Percentiles rank a stretch among this genome's conserved stretches.
Conservation (phyloP, 1,140 invertebrate species). For the Cotesia glomerata region DNA sequence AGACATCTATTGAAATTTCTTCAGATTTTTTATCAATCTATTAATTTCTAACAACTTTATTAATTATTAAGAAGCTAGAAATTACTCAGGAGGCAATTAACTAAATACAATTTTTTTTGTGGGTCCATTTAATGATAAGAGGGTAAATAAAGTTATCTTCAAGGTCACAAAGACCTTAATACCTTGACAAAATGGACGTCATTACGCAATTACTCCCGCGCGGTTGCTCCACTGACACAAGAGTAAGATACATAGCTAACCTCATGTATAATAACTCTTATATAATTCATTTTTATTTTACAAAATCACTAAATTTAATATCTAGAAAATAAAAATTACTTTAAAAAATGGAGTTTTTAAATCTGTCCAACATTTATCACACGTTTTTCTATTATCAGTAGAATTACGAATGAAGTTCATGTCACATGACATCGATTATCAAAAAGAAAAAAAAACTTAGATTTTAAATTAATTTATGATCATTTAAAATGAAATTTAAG, state of each 20-base stretch:
- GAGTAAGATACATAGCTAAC: constrained; percentile 29
- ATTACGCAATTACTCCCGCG: constrained; percentile 38
- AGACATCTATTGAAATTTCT: constrained; percentile 23
- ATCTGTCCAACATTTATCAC: too few species aligned
- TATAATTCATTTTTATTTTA: constrained; percentile 2
- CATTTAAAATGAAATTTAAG: constrained; percentile 3
- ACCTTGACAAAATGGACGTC: constrained; percentile 54
- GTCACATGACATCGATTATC: too few species aligned
- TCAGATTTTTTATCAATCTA: constrained; percentile 29
- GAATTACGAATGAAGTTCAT: too few species aligned
- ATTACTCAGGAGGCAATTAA: too few species aligned
- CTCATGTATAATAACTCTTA: not conserved
- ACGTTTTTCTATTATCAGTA: too few species aligned
- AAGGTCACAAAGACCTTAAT: constrained; percentile 33
- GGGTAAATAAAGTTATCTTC: constrained; percentile 19
- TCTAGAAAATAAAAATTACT: constrained; percentile 9
- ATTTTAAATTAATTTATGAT: not conserved
- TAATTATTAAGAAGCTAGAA: too few species aligned
- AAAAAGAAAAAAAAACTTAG: too few species aligned
- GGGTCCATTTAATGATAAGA: not conserved
- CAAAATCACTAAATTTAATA: not conserved
- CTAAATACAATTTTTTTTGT: too few species aligned
- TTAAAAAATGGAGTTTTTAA: not conserved
- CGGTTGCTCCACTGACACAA: constrained; percentile 33
- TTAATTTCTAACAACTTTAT: too few species aligned